Base-by-base conservation (phyloP, 2,797 vertebrate genomes). In the Myotis pilosus region DNA sequence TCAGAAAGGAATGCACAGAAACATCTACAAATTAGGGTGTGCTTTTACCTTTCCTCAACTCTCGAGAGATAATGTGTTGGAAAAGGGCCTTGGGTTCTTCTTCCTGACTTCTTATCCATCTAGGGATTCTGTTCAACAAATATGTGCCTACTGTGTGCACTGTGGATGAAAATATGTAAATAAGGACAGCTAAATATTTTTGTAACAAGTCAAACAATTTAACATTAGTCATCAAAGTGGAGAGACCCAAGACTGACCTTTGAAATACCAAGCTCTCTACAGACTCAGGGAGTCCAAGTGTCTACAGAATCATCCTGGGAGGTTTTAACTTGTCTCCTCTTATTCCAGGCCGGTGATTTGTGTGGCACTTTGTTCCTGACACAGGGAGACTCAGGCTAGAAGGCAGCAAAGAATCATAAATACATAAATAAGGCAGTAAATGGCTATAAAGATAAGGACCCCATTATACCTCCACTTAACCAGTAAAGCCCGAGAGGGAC, bases 141-240 rank as follows among this genome's bases (percentile, higher is more conserved):
- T 82, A 62, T 1, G 5, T 80, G 71, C 76, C 92, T 96, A 88
- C 87, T 93, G 49, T 96, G 91, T 95, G 93, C 15, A 3, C 94
- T 89, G 66, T 85, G 55, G 82, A 87, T 92, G 90, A 91, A 92
- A 94, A 92, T 92, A 93, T 93, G 82, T 97, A 96, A 97, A 90
- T 93, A 96, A 57, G 64, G 51, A 36, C 94, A 55, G 93, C 94
- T 96, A 95, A 86, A 57, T 97, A 82, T 97, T 96, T 96, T 55
- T 33, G 3, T 83, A 81, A 79, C 88, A 95, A 95, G 91, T 94
- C 94, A 94, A 94, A 96, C 94, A 97, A 4, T 0, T 0, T 66
- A 76, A 44, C 75, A 71, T 89, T 94, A 91, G 85, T 83, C 68
- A 95, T 83, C 74, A 91, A 88, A 96, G 91, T 57, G 41, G 80